phyloP scores from a whole-genome alignment of 2,797 vertebrate species.

The Cuniculus paca region DNA sequence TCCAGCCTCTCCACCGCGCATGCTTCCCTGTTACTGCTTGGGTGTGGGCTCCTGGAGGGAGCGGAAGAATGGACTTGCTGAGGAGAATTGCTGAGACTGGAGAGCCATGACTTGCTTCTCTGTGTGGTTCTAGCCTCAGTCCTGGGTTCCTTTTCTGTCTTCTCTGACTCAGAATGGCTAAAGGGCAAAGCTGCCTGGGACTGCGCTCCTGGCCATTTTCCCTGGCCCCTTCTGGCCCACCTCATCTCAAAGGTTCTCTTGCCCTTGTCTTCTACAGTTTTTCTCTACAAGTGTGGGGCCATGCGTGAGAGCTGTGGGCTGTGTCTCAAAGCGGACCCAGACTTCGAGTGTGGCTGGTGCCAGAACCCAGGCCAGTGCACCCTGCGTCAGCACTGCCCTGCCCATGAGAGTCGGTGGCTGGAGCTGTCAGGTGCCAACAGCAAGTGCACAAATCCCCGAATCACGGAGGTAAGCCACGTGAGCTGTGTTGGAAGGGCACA shows the following conservation, averaged over 20 bases:
- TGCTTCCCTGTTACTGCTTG: background rate
- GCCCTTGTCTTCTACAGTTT: slow-evolving; percentile 90
- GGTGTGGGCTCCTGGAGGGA: background rate
- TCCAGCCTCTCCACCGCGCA: background rate
- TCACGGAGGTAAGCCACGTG: slow-evolving; percentile 93
- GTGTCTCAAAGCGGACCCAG: slow-evolving; percentile 97
- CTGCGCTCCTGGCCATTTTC: fast-evolving
- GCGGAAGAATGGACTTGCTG: fast-evolving
- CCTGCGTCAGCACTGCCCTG: slow-evolving; percentile 96
- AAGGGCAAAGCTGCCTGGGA: background rate
- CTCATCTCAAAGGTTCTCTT: background rate
- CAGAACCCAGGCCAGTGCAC: slow-evolving; percentile 94
- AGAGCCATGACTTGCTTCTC: background rate
- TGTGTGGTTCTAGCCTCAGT: fast-evolving
- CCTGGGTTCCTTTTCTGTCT: fast-evolving
- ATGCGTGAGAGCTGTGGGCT: slow-evolving; percentile 97
- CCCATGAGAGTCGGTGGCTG: slow-evolving; percentile 95
- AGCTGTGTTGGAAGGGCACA: background rate
- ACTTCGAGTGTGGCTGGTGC: slow-evolving; percentile 98
- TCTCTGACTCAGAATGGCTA: background rate
- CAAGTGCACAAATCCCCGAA: slow-evolving; percentile 97
- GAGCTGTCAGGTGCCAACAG: slow-evolving; percentile 95
- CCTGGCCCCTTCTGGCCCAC: fast-evolving
- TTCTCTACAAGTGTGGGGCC: slow-evolving; percentile 98
- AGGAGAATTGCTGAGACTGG: background rate